Percentiles rank a stretch among this genome's conserved stretches.
phyloP scores from a whole-genome alignment of 2,888 invertebrate species.

The Muschampia plurimacula region DNA sequence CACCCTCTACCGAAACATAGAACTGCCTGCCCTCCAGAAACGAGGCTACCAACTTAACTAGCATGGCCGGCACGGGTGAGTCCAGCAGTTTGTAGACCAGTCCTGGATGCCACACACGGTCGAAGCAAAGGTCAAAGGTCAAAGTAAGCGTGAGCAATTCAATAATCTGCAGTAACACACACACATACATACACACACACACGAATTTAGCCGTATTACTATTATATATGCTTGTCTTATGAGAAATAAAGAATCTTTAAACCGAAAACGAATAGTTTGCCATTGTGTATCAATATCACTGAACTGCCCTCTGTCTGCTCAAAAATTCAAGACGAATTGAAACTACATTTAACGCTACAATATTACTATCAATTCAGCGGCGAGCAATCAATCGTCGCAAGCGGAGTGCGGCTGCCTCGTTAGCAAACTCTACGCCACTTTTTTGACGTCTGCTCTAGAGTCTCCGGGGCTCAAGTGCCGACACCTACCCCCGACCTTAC shows the following conservation, averaged over 20 bases:
- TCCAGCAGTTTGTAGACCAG: background rate
- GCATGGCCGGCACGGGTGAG: background rate
- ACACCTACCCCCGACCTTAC: conserved; percentile 51
- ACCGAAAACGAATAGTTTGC: too few relatives aligned
- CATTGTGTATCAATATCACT: background rate
- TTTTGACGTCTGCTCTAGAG: conserved; percentile 79
- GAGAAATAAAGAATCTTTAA: too few relatives aligned
- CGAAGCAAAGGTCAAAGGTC: too few relatives aligned
- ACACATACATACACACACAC: too few relatives aligned
- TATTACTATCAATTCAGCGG: conserved; percentile 38
- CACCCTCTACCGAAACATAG: background rate
- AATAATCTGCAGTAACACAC: too few relatives aligned
- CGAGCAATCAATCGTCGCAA: conserved; percentile 59
- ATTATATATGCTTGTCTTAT: too few relatives aligned
- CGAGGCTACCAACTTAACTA: background rate
- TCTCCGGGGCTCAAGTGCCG: conserved; percentile 69
- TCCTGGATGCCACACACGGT: background rate
- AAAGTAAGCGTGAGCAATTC: too few relatives aligned
- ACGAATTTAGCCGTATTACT: too few relatives aligned
- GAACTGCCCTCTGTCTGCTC: background rate
- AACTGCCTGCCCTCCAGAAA: background rate
- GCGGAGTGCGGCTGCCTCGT: conserved; percentile 74
- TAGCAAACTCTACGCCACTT: conserved; percentile 75
- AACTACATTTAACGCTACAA: conserved; percentile 24
- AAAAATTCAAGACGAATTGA: conserved; percentile 4